Percentiles rank a stretch among this genome's conserved stretches.
phyloP scores from a whole-genome alignment of 2,113 vertebrate genomes.

The Bubo bubo region DNA sequence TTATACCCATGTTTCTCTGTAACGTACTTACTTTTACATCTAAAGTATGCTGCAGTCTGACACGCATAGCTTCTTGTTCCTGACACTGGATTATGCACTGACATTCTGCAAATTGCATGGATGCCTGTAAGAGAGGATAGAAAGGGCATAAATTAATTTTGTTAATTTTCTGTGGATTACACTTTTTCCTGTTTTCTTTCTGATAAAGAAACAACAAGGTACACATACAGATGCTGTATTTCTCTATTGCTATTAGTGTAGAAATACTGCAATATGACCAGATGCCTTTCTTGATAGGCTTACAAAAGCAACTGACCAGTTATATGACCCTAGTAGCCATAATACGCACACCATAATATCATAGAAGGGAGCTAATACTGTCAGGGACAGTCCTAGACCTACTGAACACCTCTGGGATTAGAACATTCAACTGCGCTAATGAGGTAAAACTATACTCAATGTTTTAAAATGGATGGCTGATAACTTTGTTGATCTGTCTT shows the following conservation, averaged over 20 bases:
- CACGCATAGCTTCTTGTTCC: slow-evolving; percentile 80
- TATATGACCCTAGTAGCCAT: background rate
- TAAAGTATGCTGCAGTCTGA: slow-evolving; percentile 84
- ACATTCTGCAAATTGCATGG: slow-evolving; percentile 83
- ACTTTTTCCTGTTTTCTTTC: background rate
- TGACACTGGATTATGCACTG: slow-evolving; percentile 84
- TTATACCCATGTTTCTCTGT: background rate
- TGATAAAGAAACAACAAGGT: background rate
- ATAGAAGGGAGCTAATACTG: background rate
- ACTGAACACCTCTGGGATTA: background rate
- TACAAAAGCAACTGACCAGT: background rate
- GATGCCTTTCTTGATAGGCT: background rate
- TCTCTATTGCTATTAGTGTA: background rate
- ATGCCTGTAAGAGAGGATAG: slow-evolving; percentile 73
- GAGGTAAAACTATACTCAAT: background rate
- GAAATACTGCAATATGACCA: background rate
- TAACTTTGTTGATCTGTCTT: background rate
- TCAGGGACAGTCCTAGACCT: background rate
- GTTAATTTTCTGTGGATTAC: background rate
- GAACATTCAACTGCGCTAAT: background rate
- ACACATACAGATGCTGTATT: background rate
- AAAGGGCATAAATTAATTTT: background rate
- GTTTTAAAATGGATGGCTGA: background rate
- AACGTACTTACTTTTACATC: slow-evolving; percentile 78
- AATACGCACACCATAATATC: background rate